Conservation (phyloP, 2,113 vertebrate species). For the Gobius niger region DNA sequence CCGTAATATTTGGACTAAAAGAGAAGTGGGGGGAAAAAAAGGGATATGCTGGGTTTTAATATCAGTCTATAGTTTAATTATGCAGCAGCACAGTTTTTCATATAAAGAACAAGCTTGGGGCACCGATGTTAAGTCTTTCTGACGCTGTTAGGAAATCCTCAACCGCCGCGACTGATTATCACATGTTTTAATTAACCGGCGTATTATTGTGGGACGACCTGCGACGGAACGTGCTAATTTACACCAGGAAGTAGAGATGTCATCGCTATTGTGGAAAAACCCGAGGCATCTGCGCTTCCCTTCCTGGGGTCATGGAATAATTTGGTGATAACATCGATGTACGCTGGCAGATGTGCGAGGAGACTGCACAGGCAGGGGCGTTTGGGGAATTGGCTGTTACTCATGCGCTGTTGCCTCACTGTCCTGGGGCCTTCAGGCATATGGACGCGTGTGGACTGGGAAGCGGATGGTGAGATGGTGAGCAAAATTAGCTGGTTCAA, state of each 20-base stretch:
- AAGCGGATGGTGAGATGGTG: constrained; percentile 6
- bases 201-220: constrained; percentile 45
- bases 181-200: constrained; percentile 61
- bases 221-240: constrained; percentile 19
- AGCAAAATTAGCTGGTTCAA: neutral
- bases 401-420: constrained; percentile 61
- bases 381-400: constrained; percentile 65
- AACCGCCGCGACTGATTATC: constrained; percentile 50
- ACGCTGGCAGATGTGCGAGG: constrained; percentile 65
- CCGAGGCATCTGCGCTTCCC: constrained; percentile 58
- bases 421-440: constrained; percentile 53
- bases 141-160: constrained; percentile 59
- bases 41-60: constrained; percentile 19
- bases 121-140: constrained; percentile 50
- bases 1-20: constrained; percentile 16
- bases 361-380: constrained; percentile 49
- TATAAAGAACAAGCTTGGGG: constrained; percentile 4
- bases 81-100: constrained; percentile 19
- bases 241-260: constrained; percentile 37
- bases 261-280: constrained; percentile 36
- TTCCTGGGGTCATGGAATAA: constrained; percentile 67
- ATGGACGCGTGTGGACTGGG: constrained; percentile 51
- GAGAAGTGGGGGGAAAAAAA: constrained; percentile 12
- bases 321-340: constrained; percentile 56
- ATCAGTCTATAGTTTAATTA: constrained; percentile 33